phyloP scores from a whole-genome alignment of 2,888 invertebrate species.

The Sminthurinus aureus region DNA sequence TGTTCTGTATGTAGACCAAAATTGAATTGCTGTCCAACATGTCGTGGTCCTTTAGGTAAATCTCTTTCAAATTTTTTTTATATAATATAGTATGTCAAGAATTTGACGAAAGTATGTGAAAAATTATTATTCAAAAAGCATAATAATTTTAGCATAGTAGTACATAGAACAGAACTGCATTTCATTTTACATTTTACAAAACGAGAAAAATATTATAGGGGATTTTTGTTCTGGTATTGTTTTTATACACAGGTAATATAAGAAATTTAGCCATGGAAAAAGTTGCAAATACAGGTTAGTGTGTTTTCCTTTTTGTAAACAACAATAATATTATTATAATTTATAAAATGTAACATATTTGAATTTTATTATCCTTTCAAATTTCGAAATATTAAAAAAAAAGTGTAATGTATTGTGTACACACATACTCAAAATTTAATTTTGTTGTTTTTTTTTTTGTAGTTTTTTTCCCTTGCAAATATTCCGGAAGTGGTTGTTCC shows the following conservation, averaged over 20 bases:
- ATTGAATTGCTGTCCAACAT: slow-evolving; percentile 70
- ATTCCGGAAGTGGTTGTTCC: slow-evolving; percentile 93
- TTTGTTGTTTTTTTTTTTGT: too few relatives aligned
- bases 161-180: background rate
- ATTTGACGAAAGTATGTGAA: background rate
- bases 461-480: slow-evolving; percentile 99
- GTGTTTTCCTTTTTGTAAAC: too few relatives aligned
- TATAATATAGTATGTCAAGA: background rate
- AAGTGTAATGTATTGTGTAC: too few relatives aligned
- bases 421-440: too few relatives aligned
- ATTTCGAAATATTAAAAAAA: too few relatives aligned
- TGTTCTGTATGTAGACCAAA: slow-evolving; percentile 70
- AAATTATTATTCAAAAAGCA: background rate
- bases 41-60: slow-evolving; percentile 69
- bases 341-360: too few relatives aligned
- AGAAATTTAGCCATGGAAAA: slow-evolving; percentile 99
- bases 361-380: too few relatives aligned
- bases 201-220: background rate
- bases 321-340: too few relatives aligned
- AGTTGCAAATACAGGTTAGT: slow-evolving; percentile 81
- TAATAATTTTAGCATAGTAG: background rate
- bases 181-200: too few relatives aligned
- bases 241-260: slow-evolving; percentile 77
- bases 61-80: slow-evolving; percentile 4
- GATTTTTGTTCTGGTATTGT: slow-evolving; percentile 8